Percentiles rank a stretch among this genome's conserved stretches.
Evolutionary conservation across 2,888 invertebrate species (phyloP).

Genomic region (Epirrhoe tristata): DNA sequence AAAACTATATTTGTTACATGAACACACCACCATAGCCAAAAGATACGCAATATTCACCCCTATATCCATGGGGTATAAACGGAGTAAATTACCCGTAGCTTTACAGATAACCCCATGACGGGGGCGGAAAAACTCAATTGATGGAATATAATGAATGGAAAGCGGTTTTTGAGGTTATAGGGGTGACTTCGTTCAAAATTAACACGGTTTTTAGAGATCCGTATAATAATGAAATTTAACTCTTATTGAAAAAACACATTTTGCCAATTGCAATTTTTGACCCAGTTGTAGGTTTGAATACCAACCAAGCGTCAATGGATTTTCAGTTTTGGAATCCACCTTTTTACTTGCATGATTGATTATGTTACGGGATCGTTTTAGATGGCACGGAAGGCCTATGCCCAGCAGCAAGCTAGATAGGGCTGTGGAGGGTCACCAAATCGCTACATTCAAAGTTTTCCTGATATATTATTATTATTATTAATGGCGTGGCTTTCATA

Average conservation of each 20-base stretch:
- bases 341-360: too few species aligned
- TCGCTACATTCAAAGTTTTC: too few species aligned
- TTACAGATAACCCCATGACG: constrained; percentile 51
- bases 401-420: too few species aligned
- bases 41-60: background rate
- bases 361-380: too few species aligned
- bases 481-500: too few species aligned
- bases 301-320: too few species aligned
- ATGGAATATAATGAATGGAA: constrained; percentile 29
- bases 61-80: constrained; percentile 34
- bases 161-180: constrained; percentile 22
- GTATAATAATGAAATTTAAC: background rate
- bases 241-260: too few species aligned
- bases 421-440: too few species aligned
- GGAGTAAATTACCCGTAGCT: constrained; percentile 55
- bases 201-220: background rate
- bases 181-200: constrained; percentile 6
- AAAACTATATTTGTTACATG: background rate
- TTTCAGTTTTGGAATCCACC: too few species aligned
- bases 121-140: constrained; percentile 38
- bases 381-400: too few species aligned
- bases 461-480: too few species aligned
- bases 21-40: background rate
- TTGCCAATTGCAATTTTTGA: background rate
- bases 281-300: too few species aligned